Base-by-base conservation (phyloP, 2,888 invertebrate species). In the Polylopha cassiicola region DNA sequence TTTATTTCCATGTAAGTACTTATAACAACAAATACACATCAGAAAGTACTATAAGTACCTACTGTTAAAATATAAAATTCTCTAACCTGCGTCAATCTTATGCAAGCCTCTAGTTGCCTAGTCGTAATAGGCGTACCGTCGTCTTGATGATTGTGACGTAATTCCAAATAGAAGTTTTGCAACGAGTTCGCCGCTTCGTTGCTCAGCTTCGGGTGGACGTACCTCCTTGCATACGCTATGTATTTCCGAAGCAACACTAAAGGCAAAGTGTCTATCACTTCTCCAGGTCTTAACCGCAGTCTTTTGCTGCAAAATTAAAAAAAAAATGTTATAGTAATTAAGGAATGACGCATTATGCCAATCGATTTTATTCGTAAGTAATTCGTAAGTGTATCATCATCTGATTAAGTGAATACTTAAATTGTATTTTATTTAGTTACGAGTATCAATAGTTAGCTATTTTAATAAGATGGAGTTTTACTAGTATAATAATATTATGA, bases 141-240 rank as follows among this genome's bases (percentile, higher is more conserved):
- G 9, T 89, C 87, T 54, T 91, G 89, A 56, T 91, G 90, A 22
- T 87, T 89, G 37, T 88, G 86, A 3, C 96, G 84, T 20, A 98
- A 84, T 49, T 93, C 88, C 34, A 95, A 80, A 67, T 97, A 98
- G 75, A 95, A 97, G 5, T 89, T 79, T 73, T 93, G 90, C 11
- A 97, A 70, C 1, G 90, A 79, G 44, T 81, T 76, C 2, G 90
- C 91, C 2, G 97, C 97, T 34, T 90, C 91, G 1, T 75, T 67
- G 18, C 90, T 90, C 9, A 98, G 82, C 57, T 88, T 88, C 0
- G 98, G 97, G 50, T 92, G 90, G 0, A 97, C 93, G 73, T 95
- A 95, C 69, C 95, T 91, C 45, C 92, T 89, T 0, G 97, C 95
- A 73, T 97, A 98, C 0, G 93, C 94, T 33, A 98, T 92, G 64